Percentiles rank a stretch among this genome's conserved stretches.
These are phyloP conservation scores for Silurus meridionalis DNA, from an alignment of 2,113 vertebrate species.

Conservation along the genomic window DNA sequence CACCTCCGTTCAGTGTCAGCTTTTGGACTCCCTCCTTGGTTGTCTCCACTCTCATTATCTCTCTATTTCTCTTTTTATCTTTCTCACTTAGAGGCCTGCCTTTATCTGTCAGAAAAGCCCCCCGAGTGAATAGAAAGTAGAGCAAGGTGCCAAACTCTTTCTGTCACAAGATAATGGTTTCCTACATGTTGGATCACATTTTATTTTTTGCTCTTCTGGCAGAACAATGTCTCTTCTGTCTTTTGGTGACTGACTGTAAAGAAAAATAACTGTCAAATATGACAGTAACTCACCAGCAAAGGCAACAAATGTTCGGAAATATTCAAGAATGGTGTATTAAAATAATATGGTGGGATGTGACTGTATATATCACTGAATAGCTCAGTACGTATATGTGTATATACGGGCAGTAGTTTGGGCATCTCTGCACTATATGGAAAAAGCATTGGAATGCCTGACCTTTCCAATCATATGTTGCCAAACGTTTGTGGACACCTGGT, in stretches of 20 bases:
- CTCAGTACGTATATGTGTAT: too few relatives aligned
- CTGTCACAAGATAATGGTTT: conserved; percentile 20
- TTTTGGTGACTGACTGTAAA: background rate
- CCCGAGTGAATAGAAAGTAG: conserved; percentile 22
- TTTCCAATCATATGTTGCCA: too few relatives aligned
- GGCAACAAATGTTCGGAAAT: background rate
- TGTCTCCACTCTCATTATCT: conserved; percentile 22
- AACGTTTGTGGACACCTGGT: too few relatives aligned
- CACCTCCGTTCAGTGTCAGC: conserved; percentile 15
- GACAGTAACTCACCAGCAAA: background rate
- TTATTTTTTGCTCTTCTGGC: background rate
- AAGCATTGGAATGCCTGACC: too few relatives aligned
- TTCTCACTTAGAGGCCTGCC: conserved; percentile 6
- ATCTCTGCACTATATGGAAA: too few relatives aligned
- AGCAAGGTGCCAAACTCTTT: conserved; percentile 19
- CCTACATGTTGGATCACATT: conserved; percentile 8
- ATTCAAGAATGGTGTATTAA: background rate
- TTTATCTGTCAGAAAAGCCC: conserved; percentile 19
- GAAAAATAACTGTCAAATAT: conserved; percentile 5
- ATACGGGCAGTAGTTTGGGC: too few relatives aligned
- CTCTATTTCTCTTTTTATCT: conserved; percentile 24
- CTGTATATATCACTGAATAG: too few relatives aligned
- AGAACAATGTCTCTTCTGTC: conserved; percentile 3
- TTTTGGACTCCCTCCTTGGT: background rate
- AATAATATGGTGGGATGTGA: too few relatives aligned